phyloP scores from a whole-genome alignment of 2,888 invertebrate genomes.

The Unio delphinus region DNA sequence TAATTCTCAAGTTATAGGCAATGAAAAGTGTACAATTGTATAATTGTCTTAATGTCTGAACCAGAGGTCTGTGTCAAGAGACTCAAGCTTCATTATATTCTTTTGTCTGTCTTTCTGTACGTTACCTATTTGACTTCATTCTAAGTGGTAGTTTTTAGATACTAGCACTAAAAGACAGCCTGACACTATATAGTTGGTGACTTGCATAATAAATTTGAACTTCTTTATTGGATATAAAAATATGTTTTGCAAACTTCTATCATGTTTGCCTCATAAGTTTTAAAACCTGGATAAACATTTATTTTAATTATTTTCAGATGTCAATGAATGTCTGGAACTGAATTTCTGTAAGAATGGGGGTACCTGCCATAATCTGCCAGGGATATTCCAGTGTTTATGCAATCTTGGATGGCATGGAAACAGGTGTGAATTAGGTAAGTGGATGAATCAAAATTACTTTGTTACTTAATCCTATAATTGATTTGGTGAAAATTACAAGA shows the following conservation, averaged over 20 bases:
- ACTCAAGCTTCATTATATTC: background rate
- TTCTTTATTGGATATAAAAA: too few species aligned
- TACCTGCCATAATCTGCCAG: constrained; percentile 28
- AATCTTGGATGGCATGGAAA: constrained; percentile 30
- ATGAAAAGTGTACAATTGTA: constrained; percentile 6
- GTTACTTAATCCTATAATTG: too few species aligned
- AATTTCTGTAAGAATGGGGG: constrained; percentile 43
- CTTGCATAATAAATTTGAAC: too few species aligned
- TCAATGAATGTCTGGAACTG: constrained; percentile 33
- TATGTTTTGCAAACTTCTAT: too few species aligned
- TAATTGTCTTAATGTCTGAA: constrained; percentile 43
- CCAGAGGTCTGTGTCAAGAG: constrained; percentile 30
- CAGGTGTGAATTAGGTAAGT: constrained; percentile 24
- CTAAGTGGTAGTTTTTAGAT: constrained; percentile 1
- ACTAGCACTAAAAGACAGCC: background rate
- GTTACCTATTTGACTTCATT: background rate
- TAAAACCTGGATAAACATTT: too few species aligned
- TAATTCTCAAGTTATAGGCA: too few species aligned
- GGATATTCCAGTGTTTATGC: constrained; percentile 32
- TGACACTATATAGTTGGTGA: too few species aligned
- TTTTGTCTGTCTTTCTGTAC: background rate
- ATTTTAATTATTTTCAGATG: constrained; percentile 15
- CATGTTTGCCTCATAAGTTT: too few species aligned
- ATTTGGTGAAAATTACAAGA: constrained; percentile 5
- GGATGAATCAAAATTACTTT: too few species aligned